Evolutionary conservation across 1,140 invertebrate species (phyloP).

Genomic region (Colletes latitarsis): DNA sequence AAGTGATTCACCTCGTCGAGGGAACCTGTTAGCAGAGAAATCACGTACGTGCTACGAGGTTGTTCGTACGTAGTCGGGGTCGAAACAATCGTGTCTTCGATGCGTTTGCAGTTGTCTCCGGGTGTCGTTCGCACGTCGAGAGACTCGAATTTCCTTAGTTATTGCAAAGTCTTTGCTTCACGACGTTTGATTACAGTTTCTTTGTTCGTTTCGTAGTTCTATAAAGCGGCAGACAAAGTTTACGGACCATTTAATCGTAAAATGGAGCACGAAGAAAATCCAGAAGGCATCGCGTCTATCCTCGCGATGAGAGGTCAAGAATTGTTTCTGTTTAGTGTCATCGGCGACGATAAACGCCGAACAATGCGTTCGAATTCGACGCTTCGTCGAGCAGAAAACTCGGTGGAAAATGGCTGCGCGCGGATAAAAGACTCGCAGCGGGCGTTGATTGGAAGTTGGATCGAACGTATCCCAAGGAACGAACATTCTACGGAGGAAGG

Average conservation of each 20-base stretch:
- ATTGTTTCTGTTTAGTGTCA: conserved; percentile 18
- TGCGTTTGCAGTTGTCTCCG: not conserved
- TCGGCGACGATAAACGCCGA: conserved; percentile 19
- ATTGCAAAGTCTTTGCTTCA: no score
- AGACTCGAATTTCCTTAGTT: not conserved
- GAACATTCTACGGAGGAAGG: not conserved
- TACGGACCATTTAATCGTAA: not conserved
- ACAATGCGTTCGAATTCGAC: conserved; percentile 48
- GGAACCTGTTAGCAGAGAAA: conserved; percentile 53
- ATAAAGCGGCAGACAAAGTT: no score
- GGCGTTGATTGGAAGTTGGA: not conserved
- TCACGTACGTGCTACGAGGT: conserved; percentile 48
- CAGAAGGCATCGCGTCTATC: not conserved
- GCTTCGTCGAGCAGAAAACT: conserved; percentile 56
- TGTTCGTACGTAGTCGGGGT: conserved; percentile 34
- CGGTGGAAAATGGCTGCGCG: conserved; percentile 42
- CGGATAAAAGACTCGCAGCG: conserved; percentile 30
- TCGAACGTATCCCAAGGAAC: not conserved
- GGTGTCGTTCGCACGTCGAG: not conserved
- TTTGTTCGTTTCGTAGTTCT: no score
- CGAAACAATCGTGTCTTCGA: conserved; percentile 18
- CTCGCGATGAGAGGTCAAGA: not conserved
- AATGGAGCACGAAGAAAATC: not conserved
- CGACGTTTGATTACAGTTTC: no score
- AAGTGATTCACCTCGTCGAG: conserved; percentile 49